Percentiles rank a stretch among this genome's conserved stretches.
phyloP scores from a whole-genome alignment of 2,113 vertebrate genomes.

The Cathartes aura region DNA sequence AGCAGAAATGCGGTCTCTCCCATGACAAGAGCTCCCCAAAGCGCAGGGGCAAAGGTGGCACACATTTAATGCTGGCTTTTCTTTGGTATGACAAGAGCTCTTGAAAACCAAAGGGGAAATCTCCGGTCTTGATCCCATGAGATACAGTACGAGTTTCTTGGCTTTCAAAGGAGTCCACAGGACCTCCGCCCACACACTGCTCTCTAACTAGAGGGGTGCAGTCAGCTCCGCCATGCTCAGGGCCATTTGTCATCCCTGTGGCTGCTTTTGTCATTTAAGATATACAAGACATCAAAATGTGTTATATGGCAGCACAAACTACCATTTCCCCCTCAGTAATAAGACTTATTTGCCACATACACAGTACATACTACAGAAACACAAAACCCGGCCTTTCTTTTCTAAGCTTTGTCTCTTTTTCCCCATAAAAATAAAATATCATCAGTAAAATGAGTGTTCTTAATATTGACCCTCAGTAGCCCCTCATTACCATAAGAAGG shows the following conservation, averaged over 20 bases:
- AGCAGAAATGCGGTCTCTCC: not conserved
- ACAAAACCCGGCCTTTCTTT: not conserved
- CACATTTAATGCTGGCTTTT: not conserved
- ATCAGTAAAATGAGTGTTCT: not conserved
- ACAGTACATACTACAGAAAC: not conserved
- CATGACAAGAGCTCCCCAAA: not conserved
- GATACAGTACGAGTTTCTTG: not conserved
- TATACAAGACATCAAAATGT: not conserved
- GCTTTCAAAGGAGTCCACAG: not conserved
- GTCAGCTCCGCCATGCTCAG: not conserved
- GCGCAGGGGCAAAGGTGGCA: not conserved
- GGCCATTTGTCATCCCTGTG: not conserved
- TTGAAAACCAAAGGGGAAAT: slow-evolving; percentile 40
- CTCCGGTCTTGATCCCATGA: not conserved
- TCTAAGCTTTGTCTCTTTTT: not conserved
- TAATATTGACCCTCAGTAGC: not conserved
- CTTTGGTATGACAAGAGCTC: slow-evolving; percentile 38
- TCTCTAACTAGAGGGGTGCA: not conserved
- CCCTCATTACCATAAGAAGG: not conserved
- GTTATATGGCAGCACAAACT: not conserved
- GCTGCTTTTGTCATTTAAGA: not conserved
- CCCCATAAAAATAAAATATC: not conserved
- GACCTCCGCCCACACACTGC: not conserved
- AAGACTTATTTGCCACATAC: not conserved
- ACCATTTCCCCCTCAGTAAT: not conserved